A percentile compares a stretch with the other conserved stretches of the same genome.
Evolutionary conservation across 30 jellyfish, hydroid and myxozoan genomes (phyloP).

Genomic region (Mastigias papua): DNA sequence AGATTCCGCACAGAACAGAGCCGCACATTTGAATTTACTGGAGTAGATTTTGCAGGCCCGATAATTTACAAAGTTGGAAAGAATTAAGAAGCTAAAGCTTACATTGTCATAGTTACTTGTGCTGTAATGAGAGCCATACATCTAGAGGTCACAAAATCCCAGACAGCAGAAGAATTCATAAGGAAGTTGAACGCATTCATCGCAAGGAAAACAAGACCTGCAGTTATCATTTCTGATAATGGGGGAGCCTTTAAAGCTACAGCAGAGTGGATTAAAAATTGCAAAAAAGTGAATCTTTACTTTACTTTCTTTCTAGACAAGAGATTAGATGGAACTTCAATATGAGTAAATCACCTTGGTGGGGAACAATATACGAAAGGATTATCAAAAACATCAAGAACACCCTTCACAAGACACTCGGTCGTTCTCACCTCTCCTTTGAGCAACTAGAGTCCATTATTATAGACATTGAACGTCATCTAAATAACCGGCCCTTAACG

Average conservation of each 20-base stretch:
- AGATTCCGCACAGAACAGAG: conserved; percentile 43
- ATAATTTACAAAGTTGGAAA: conserved; percentile 14
- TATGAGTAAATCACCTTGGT: conserved; percentile 27
- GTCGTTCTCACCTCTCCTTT: conserved; percentile 13
- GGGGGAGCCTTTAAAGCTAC: too few relatives aligned
- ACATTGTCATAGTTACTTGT: conserved; percentile 41
- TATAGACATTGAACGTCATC: too few relatives aligned
- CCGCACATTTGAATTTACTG: conserved; percentile 44
- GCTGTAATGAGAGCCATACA: conserved; percentile 62
- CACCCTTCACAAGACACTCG: conserved; percentile 19
- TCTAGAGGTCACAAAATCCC: conserved; percentile 47
- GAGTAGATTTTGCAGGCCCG: conserved; percentile 63
- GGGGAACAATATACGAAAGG: conserved; percentile 42
- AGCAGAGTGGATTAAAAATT: too few relatives aligned
- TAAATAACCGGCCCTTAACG: too few relatives aligned
- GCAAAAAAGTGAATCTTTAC: conserved; percentile 43
- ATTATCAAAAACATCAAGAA: conserved; percentile 7
- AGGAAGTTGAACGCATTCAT: conserved; percentile 45
- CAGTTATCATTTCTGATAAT: conserved; percentile 29
- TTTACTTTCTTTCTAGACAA: conserved; percentile 41
- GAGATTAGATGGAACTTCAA: conserved; percentile 35
- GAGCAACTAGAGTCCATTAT: too few relatives aligned
- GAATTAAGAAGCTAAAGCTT: conserved; percentile 53
- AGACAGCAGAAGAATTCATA: conserved; percentile 52
- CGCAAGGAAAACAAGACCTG: conserved; percentile 41